Base-by-base conservation (phyloP, 2,888 invertebrate species). In the Orchestes rusci region DNA sequence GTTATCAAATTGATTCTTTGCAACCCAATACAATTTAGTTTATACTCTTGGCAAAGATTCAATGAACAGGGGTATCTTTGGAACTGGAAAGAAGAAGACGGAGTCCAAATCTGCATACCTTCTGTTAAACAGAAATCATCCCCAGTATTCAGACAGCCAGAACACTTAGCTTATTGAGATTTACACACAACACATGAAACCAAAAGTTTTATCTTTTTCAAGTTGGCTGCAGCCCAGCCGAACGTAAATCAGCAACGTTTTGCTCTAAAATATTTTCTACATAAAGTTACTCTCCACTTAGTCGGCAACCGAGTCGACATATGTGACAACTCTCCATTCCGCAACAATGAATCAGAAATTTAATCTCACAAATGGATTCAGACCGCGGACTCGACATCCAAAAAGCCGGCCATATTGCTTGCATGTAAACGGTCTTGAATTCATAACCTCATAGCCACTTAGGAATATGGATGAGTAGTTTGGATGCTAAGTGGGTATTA, bases 361-460 rank as follows among this genome's bases (percentile, higher is more conserved):
- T 80, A 82, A 82, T 82, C 76, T 79, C 76, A 71, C 77, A 79
- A 81, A 81, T 80, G 77, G 77, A 72, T 67, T 65, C 70, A 54
- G 70, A 71, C 64, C 64, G 58, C 64, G 63, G 31, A 39, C 39
- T 53, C 57, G 56, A 56, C 23, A 7, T 57, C 55, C 59, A 57
- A 56, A 39, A 31, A 52, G 57, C 54, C 59, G 56, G 64, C 66
- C 68, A 68, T 68, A 68, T 68, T 68, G 68, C 61, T 16, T 55
- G 53, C 45, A 53, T 58, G 62, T 65, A 66, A 67, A 58, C 58
- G 58, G 10, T 57, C 54, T 50, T 50, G 51, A 53, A 53, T 53
- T 54, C 55, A 54, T 54, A 59, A 59, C 58, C 57, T 55, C 54
- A 53, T 52, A n/a, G n/a, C n/a, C n/a, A n/a, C n/a, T n/a, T n/a